Conservation (phyloP, 37 sponge, comb jelly and placozoan genomes). For the Theonella swinhoei region DNA sequence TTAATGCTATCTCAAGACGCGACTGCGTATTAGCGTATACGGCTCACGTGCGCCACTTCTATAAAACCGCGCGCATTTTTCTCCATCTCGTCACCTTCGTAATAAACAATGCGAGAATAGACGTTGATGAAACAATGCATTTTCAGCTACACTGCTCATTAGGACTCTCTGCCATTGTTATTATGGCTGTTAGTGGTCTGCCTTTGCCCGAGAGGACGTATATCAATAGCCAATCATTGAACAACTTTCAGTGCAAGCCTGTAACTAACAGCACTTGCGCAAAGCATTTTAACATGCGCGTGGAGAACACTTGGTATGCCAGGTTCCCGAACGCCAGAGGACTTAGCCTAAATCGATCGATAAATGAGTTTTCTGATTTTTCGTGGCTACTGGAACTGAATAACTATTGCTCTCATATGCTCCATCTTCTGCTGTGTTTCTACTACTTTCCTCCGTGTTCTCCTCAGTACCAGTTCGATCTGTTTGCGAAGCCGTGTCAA, state of each 20-base stretch:
- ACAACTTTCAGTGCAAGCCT: neutral
- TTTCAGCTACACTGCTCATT: neutral
- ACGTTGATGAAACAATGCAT: neutral
- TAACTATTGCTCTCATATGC: slow-evolving; percentile 14
- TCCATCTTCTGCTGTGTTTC: slow-evolving; percentile 28
- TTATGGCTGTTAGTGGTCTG: neutral
- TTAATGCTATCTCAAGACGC: neutral
- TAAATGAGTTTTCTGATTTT: slow-evolving; percentile 2
- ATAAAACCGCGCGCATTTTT: neutral
- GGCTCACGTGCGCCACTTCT: neutral
- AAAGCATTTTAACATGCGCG: neutral
- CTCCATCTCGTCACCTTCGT: neutral
- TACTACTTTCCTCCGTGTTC: slow-evolving; percentile 36
- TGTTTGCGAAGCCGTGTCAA: slow-evolving; percentile 11
- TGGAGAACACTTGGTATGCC: neutral
- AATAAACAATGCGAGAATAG: neutral
- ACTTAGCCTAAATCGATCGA: neutral
- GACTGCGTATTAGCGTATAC: neutral
- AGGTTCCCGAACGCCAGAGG: neutral
- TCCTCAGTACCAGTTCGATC: too few species aligned
- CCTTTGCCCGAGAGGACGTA: neutral
- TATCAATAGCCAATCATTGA: neutral
- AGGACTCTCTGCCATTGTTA: neutral
- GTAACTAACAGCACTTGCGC: neutral
- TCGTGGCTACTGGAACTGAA: neutral